Percentiles rank a stretch among this genome's conserved stretches.
phyloP scores from a whole-genome alignment of 2,113 vertebrate species.

The Ardeotis arabs region DNA sequence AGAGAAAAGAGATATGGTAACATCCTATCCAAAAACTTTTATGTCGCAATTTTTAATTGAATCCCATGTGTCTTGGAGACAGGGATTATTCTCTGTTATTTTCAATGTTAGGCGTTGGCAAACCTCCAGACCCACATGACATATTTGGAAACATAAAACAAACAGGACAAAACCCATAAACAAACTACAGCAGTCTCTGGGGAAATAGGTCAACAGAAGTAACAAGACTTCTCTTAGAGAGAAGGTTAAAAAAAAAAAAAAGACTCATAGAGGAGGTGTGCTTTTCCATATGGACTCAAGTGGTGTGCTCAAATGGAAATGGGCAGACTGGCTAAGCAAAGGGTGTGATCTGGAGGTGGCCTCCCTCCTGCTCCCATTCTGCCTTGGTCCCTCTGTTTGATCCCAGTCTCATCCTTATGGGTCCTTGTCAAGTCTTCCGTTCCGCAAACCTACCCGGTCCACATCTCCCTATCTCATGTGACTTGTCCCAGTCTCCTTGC shows the following conservation, averaged over 20 bases:
- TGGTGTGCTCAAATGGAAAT: background rate
- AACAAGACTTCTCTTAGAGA: background rate
- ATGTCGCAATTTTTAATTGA: slow-evolving; percentile 11
- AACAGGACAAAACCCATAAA: slow-evolving; percentile 46
- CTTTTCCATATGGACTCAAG: background rate
- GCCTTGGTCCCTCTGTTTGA: background rate
- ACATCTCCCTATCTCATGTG: background rate
- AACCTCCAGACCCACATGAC: slow-evolving; percentile 23
- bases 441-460: background rate
- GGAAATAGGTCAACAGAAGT: slow-evolving; percentile 14
- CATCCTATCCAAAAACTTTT: background rate
- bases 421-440: rapidly evolving
- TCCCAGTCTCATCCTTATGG: background rate
- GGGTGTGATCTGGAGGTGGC: background rate
- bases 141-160: slow-evolving; percentile 53
- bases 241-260: background rate
- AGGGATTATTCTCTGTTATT: slow-evolving; percentile 18
- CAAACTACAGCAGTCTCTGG: slow-evolving; percentile 32
- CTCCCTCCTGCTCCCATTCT: background rate
- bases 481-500: background rate
- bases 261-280: background rate
- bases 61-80: background rate
- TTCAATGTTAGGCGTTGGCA: slow-evolving; percentile 25
- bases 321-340: background rate
- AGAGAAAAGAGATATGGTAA: background rate